These are phyloP conservation scores for Mactromeris polynyma DNA, from an alignment of 2,888 invertebrate genomes.

Conservation along the genomic window DNA sequence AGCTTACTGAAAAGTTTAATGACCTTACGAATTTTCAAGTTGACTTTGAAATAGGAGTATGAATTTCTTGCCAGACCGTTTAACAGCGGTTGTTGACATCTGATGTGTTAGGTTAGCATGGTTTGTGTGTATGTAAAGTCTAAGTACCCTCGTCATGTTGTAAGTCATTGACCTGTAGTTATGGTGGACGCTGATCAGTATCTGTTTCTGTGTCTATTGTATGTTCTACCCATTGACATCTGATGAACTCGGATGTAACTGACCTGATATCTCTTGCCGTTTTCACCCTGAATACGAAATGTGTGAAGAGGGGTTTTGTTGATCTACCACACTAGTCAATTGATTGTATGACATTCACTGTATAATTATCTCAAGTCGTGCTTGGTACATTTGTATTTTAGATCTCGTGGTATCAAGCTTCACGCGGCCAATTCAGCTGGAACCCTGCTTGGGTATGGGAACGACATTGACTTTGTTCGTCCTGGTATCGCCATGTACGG, in stretches of 20 bases:
- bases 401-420: constrained; percentile 68
- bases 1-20: too few relatives aligned
- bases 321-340: neutral
- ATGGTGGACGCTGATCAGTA: neutral
- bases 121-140: neutral
- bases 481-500: constrained; percentile 79
- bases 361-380: neutral
- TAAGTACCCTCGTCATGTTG: too few relatives aligned
- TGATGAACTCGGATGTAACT: neutral
- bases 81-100: neutral
- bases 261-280: too few relatives aligned
- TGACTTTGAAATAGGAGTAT: too few relatives aligned
- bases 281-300: too few relatives aligned
- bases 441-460: constrained; percentile 73
- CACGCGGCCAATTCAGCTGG: constrained; percentile 78
- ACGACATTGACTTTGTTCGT: constrained; percentile 76
- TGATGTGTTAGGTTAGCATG: neutral
- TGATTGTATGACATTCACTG: neutral
- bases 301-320: neutral
- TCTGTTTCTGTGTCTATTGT: neutral
- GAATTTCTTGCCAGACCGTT: too few relatives aligned
- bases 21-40: too few relatives aligned
- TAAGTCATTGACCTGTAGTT: neutral
- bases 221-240: neutral
- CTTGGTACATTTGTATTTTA: constrained; percentile 38